Conservation (phyloP, 2,888 invertebrate species). For the Germaria angustata region DNA sequence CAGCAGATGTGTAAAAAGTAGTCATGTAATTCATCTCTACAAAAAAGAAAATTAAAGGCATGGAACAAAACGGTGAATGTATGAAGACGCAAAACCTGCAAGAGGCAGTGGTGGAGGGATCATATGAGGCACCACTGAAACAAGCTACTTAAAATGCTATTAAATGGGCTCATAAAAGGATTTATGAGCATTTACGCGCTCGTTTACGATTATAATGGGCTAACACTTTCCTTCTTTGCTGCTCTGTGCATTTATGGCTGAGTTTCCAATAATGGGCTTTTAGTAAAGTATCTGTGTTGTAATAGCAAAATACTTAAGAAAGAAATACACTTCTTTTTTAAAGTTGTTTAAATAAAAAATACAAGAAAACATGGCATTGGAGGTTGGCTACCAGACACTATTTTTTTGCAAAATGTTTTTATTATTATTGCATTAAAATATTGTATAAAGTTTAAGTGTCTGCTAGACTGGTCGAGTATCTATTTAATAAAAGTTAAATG, state of each 20-base stretch:
- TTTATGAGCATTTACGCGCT: constrained; percentile 74
- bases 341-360: constrained; percentile 13
- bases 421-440: constrained; percentile 7
- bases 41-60: background rate
- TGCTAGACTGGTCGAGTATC: background rate
- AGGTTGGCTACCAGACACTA: background rate
- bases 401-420: background rate
- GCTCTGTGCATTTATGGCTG: background rate
- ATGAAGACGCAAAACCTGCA: background rate
- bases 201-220: constrained; percentile 59
- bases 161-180: constrained; percentile 78
- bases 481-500: constrained; percentile 12
- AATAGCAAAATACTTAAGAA: constrained; percentile 37
- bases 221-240: constrained; percentile 49
- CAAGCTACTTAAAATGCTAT: constrained; percentile 75
- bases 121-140: constrained; percentile 48
- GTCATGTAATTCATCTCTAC: constrained; percentile 14
- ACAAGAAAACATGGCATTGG: background rate
- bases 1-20: constrained; percentile 11
- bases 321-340: background rate
- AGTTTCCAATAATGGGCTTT: constrained; percentile 54
- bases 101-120: background rate
- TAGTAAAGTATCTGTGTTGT: constrained; percentile 30
- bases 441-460: constrained; percentile 4
- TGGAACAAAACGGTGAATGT: background rate